Conservation (phyloP, 2,797 vertebrate species). For the Phoeniculus purpureus region DNA sequence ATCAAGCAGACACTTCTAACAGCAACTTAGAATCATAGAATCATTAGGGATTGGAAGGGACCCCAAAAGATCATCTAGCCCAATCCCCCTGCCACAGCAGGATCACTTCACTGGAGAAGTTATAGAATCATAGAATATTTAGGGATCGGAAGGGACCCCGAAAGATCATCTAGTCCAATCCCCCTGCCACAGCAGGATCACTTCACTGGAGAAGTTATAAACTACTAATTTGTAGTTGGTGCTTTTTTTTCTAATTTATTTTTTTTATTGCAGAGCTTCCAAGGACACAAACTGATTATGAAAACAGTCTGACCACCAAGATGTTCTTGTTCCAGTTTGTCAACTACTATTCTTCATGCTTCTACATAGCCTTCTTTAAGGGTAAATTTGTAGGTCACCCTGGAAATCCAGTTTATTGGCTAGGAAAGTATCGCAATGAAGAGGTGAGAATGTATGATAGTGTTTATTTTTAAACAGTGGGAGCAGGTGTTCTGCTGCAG, state of each 20-base stretch:
- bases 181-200: too few relatives aligned
- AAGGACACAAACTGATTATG: conserved; percentile 92
- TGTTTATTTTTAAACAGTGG: background rate
- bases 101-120: too few relatives aligned
- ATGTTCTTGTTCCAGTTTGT: conserved; percentile 98
- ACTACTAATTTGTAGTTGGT: background rate
- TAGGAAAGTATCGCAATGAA: conserved; percentile 90
- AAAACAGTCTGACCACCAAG: conserved; percentile 94
- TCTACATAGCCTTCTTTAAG: conserved; percentile 96
- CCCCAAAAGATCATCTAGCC: too few relatives aligned
- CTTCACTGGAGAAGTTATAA: too few relatives aligned
- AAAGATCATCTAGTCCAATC: too few relatives aligned
- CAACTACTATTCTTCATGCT: conserved; percentile 96
- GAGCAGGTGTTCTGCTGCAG: background rate
- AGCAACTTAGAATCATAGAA: too few relatives aligned
- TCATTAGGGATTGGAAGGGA: too few relatives aligned
- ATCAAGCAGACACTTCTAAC: background rate
- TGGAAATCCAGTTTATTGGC: conserved; percentile 87
- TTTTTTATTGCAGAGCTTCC: conserved; percentile 84
- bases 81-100: too few relatives aligned
- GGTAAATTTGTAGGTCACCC: conserved; percentile 91
- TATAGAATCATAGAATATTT: too few relatives aligned
- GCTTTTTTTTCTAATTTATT: background rate
- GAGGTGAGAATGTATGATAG: conserved; percentile 80
- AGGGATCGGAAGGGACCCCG: too few relatives aligned